Conservation (phyloP, 2,888 invertebrate genomes). For the Zygogramma bicolorata region DNA sequence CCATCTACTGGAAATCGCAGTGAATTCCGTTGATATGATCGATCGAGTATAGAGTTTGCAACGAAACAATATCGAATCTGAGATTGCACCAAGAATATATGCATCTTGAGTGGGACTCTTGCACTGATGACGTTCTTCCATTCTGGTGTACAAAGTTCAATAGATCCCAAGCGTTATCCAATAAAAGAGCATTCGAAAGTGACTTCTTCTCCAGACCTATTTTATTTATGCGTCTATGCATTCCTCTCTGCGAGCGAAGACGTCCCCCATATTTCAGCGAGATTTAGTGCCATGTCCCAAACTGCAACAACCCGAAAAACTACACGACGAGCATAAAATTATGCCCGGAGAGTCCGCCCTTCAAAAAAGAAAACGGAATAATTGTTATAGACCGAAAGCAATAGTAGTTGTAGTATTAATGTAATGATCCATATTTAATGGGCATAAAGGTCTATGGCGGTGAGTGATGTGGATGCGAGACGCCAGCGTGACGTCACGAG, state of each 20-base stretch:
- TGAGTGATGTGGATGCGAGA: conserved; percentile 61
- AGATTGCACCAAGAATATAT: too few relatives aligned
- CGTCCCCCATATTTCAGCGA: not conserved
- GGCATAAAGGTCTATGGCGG: conserved; percentile 55
- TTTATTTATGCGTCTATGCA: not conserved
- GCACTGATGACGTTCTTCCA: too few relatives aligned
- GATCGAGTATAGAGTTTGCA: too few relatives aligned
- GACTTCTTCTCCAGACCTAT: too few relatives aligned
- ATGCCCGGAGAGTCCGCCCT: conserved; percentile 13
- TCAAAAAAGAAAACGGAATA: conserved; percentile 37
- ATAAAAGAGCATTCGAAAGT: too few relatives aligned
- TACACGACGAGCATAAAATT: conserved; percentile 25
- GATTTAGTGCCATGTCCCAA: conserved; percentile 27
- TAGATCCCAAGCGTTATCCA: too few relatives aligned
- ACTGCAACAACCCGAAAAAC: conserved; percentile 22
- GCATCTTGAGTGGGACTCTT: too few relatives aligned
- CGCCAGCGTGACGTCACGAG: conserved; percentile 62
- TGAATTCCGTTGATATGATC: too few relatives aligned
- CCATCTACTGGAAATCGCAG: too few relatives aligned
- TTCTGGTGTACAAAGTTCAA: too few relatives aligned
- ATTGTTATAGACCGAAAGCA: conserved; percentile 41
- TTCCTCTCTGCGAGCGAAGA: not conserved
- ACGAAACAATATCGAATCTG: too few relatives aligned
- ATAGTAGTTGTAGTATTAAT: conserved; percentile 43
- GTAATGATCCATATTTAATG: conserved; percentile 58